phyloP scores from a whole-genome alignment of 2,888 invertebrate species.

The Melitaea athalia region DNA sequence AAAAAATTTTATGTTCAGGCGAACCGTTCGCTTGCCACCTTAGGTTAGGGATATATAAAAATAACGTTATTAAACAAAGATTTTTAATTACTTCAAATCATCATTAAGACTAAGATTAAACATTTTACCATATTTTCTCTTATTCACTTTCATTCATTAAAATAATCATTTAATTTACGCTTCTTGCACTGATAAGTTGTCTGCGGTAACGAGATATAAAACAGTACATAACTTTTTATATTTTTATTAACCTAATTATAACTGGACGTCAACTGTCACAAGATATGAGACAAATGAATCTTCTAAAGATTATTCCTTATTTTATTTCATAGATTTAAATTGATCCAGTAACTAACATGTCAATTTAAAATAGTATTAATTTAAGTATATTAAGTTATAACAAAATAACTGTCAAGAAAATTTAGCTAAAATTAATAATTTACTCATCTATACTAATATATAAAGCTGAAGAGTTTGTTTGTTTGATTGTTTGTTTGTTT shows the following conservation, averaged over 20 bases:
- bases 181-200: constrained; percentile 61
- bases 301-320: background rate
- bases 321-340: background rate
- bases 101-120: background rate
- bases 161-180: constrained; percentile 50
- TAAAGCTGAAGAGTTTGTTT: no score
- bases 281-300: background rate
- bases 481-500: no score
- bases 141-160: constrained; percentile 30
- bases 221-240: background rate
- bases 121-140: constrained; percentile 10
- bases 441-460: no score
- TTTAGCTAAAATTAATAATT: no score
- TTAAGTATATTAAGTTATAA: no score
- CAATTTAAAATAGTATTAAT: no score
- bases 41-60: no score
- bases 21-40: no score
- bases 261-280: background rate
- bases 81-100: no score
- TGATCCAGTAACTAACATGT: background rate
- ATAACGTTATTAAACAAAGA: no score
- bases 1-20: no score
- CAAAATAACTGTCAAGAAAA: no score
- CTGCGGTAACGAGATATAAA: constrained; percentile 40
- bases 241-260: background rate